phyloP scores from a whole-genome alignment of 1,140 invertebrate species.

The Parasteatoda tepidariorum region DNA sequence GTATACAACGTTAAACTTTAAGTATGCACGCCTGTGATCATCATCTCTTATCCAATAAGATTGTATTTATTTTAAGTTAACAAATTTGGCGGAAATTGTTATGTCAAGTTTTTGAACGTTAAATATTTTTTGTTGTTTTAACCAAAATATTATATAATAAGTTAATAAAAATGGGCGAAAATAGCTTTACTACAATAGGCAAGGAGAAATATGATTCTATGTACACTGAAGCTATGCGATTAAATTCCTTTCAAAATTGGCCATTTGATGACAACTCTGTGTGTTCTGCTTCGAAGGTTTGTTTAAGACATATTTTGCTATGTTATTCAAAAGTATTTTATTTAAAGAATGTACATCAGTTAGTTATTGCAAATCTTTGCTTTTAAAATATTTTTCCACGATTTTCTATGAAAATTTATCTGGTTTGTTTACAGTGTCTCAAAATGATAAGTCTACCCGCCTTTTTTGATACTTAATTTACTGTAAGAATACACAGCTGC shows the following conservation, averaged over 20 bases:
- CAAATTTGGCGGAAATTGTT: no score
- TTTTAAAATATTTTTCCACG: background rate
- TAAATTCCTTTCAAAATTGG: slow-evolving; percentile 66
- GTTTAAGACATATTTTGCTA: background rate
- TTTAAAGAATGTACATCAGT: background rate
- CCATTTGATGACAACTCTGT: slow-evolving; percentile 64
- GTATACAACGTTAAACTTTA: no score
- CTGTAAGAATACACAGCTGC: background rate
- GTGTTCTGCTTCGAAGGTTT: slow-evolving; percentile 66
- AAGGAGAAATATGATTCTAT: slow-evolving; percentile 11
- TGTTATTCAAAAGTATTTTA: background rate
- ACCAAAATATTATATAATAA: no score
- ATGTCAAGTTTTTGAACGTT: no score
- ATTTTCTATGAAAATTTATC: background rate
- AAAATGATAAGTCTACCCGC: background rate
- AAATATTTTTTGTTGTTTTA: no score
- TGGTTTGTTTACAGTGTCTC: background rate
- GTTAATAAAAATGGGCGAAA: no score
- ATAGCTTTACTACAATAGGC: background rate
- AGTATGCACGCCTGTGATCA: no score
- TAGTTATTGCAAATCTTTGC: background rate
- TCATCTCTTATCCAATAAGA: no score
- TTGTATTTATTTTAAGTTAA: no score
- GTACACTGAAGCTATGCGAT: slow-evolving; percentile 58
- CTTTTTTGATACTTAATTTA: background rate